These are phyloP conservation scores for Hetaerina titia DNA, from an alignment of 2,888 invertebrate species.

Conservation along the genomic window DNA sequence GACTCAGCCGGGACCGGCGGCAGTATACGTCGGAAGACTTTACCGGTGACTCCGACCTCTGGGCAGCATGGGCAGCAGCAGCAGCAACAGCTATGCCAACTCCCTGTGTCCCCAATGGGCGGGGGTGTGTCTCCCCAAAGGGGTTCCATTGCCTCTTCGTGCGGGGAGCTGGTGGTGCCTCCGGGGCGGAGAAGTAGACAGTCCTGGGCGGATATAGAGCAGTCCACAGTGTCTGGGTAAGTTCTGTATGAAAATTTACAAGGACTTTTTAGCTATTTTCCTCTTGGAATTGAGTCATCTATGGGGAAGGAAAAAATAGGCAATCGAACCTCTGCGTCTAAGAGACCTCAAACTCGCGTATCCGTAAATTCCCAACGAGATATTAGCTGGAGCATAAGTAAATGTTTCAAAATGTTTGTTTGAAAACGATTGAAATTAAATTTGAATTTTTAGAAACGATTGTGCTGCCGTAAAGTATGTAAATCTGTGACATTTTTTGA, in stretches of 20 bases:
- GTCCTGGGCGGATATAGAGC: slow-evolving; percentile 92
- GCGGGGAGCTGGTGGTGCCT: slow-evolving; percentile 66
- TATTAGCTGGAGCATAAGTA: too few species aligned
- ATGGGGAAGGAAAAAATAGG: too few species aligned
- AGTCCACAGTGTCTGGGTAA: slow-evolving; percentile 90
- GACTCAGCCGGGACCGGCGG: slow-evolving; percentile 72
- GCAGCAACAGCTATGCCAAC: neutral
- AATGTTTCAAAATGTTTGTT: too few species aligned
- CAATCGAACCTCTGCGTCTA: too few species aligned
- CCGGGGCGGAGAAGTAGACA: slow-evolving; percentile 80
- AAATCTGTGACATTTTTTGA: too few species aligned
- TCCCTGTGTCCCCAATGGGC: neutral
- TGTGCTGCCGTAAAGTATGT: too few species aligned
- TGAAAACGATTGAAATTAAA: too few species aligned
- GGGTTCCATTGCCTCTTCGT: slow-evolving; percentile 40
- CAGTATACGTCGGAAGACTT: slow-evolving; percentile 72
- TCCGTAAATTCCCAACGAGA: too few species aligned
- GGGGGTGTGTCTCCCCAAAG: neutral
- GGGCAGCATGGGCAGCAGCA: neutral
- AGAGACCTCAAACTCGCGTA: too few species aligned
- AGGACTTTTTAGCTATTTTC: too few species aligned
- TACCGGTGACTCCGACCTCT: neutral
- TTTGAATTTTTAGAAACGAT: too few species aligned
- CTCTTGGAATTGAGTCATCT: too few species aligned
- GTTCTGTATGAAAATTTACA: slow-evolving; percentile 52